A percentile compares a stretch with the other conserved stretches of the same genome.
These are phyloP conservation scores for Ctenochaetus hawaiiensis DNA, from an alignment of 2,797 vertebrate genomes.

Conservation along the genomic window DNA sequence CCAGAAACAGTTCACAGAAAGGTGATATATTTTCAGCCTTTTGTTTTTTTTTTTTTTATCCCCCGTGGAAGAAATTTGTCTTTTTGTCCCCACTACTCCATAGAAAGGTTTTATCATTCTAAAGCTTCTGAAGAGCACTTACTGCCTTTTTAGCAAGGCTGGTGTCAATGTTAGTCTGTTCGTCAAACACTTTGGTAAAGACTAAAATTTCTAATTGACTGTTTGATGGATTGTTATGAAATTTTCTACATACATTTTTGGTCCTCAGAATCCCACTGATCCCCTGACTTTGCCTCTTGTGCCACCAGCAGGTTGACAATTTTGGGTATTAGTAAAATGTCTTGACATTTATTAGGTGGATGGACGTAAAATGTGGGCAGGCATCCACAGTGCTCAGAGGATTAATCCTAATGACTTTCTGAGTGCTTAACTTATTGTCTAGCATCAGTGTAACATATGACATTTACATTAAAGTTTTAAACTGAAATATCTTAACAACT, in stretches of 20 bases:
- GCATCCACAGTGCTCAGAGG: neutral
- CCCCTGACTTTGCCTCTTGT: neutral
- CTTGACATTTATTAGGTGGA: neutral
- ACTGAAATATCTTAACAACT: no score
- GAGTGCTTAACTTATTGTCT: no score
- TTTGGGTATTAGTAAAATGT: neutral
- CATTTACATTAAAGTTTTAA: no score
- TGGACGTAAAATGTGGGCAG: neutral
- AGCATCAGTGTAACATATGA: no score
- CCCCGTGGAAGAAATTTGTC: conserved; percentile 11
- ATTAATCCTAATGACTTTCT: neutral
- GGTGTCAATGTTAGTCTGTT: neutral
- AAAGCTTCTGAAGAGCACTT: neutral
- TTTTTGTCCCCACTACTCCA: conserved; percentile 7
- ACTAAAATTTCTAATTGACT: neutral
- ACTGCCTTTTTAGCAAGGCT: neutral
- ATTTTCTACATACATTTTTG: neutral
- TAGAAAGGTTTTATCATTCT: neutral
- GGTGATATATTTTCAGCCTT: conserved; percentile 50
- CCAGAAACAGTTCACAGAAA: conserved; percentile 51
- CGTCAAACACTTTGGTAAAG: neutral
- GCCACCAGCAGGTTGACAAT: no score
- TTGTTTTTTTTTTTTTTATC: conserved; percentile 6
- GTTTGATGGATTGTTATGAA: neutral
- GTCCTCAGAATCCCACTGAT: neutral